Percentiles rank a stretch among this genome's conserved stretches.
Conservation (phyloP, 2,888 invertebrate species). For the Pollenia amentaria region DNA sequence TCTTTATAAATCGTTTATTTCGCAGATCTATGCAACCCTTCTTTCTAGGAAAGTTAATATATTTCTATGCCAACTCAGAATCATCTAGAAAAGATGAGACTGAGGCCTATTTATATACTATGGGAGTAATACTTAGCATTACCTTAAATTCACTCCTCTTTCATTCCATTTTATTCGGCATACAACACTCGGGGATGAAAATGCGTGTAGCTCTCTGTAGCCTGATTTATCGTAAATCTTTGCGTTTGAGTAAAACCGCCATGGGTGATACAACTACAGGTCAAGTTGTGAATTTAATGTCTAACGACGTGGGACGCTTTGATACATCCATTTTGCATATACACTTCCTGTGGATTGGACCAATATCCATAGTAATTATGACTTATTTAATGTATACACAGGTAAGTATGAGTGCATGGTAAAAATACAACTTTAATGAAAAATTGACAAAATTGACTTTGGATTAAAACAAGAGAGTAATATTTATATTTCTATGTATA, state of each 20-base stretch:
- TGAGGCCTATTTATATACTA: constrained; percentile 91
- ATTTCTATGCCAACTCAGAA: constrained; percentile 85
- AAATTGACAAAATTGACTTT: no score
- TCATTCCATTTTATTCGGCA: constrained; percentile 94
- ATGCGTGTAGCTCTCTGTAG: constrained; percentile 89
- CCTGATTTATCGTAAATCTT: constrained; percentile 88
- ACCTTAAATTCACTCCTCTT: constrained; percentile 90
- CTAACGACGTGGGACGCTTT: constrained; percentile 94
- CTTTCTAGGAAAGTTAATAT: constrained; percentile 87
- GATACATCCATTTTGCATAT: constrained; percentile 90
- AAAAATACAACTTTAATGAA: background rate
- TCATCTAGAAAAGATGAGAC: constrained; percentile 67
- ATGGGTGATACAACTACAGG: constrained; percentile 90
- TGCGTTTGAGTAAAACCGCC: constrained; percentile 89
- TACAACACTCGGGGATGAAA: constrained; percentile 88
- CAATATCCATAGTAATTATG: constrained; percentile 91
- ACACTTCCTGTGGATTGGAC: constrained; percentile 96
- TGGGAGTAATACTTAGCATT: constrained; percentile 89
- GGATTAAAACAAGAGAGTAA: no score
- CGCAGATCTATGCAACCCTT: constrained; percentile 87
- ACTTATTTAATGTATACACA: constrained; percentile 89
- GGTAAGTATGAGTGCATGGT: constrained; percentile 54
- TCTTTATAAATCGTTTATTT: constrained; percentile 7
- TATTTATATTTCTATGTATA: no score
- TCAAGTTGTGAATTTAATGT: constrained; percentile 94